These are phyloP conservation scores for Pseudomyrmex pallidus DNA, from an alignment of 1,140 invertebrate species.

Conservation along the genomic window DNA sequence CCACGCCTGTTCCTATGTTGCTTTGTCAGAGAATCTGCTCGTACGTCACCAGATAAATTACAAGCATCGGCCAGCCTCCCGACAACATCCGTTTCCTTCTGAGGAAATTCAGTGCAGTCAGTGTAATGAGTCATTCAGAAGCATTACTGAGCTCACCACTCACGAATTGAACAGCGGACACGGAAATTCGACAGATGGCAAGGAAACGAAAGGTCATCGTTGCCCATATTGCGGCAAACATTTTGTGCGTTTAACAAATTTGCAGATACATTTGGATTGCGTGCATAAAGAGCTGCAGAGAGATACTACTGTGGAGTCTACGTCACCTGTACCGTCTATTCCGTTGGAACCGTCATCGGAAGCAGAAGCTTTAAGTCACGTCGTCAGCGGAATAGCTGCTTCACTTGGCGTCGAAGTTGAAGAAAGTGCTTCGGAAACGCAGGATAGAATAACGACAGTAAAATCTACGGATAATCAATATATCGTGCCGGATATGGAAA, in stretches of 20 bases:
- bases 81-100: slow-evolving; percentile 55
- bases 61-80: slow-evolving; percentile 76
- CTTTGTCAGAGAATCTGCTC: slow-evolving; percentile 88
- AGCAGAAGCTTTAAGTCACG: slow-evolving; percentile 86
- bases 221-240: slow-evolving; percentile 81
- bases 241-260: slow-evolving; percentile 78
- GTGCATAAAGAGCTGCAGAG: slow-evolving; percentile 76
- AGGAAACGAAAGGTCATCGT: slow-evolving; percentile 76
- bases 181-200: slow-evolving; percentile 67
- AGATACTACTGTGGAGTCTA: slow-evolving; percentile 12
- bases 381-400: slow-evolving; percentile 86
- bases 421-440: slow-evolving; percentile 67
- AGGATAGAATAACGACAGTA: background rate
- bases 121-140: slow-evolving; percentile 78
- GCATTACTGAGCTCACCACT: slow-evolving; percentile 73
- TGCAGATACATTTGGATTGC: slow-evolving; percentile 80
- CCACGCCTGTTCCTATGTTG: slow-evolving; percentile 90
- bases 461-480: slow-evolving; percentile 62
- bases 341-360: slow-evolving; percentile 84
- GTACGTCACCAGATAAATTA: slow-evolving; percentile 88
- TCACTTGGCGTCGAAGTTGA: slow-evolving; percentile 86
- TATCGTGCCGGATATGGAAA: slow-evolving; percentile 73
- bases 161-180: slow-evolving; percentile 81
- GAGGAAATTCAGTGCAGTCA: slow-evolving; percentile 77
- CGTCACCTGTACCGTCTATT: slow-evolving; percentile 45